Evolutionary conservation across 2,888 invertebrate species (phyloP), one percentile per base, ranked within the genome.

Genomic region (Drosophila hamatofila): DNA sequence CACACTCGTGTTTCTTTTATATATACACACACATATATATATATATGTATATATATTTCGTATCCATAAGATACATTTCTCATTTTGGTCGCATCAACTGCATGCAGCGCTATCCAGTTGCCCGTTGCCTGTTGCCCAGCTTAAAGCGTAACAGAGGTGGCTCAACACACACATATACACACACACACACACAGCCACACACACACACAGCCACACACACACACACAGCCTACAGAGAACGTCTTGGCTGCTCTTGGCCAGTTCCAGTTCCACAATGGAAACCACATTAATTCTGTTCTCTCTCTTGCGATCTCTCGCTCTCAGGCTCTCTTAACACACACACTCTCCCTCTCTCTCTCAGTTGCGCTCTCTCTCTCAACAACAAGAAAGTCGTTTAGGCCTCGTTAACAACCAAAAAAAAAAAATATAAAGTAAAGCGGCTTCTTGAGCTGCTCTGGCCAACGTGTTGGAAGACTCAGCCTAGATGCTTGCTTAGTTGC

Each of bases 111-210:
- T 66, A 18, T 49, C 49, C 80, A 67, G 69, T 72, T 78, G 56
- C 61, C 69, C 58, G 70, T 75, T 81, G 62, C 61, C 74, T 66
- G 70, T 75, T 80, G 61, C 52, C 64, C 72, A 72, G 80, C 70
- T 78, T 75, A 83, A 80, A 74, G 88, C 84, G 88, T 88, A 86
- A 84, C 72, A 69, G 87, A 61, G 80, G 88, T 89, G 88, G 82
- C 85, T 76, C 65, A 54, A 64, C 59, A 62, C 65, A 55, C 72
- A 69, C 18, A 67, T 44, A 51, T 48, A 52, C 39, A 46, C 55
- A 55, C 37, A 70, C 65, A 60, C 23, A 59, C 41, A 54, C 33
- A 54, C 62, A 46, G 66, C 62, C n/a, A 62, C 54, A 49, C 49
- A 57, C 30, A 65, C 42, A 52, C 35, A 55, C 62, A 51, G 66